Evolutionary conservation across 1,140 invertebrate species (phyloP), one percentile per base, ranked within the genome.

Genomic region (Argopecten irradians): DNA sequence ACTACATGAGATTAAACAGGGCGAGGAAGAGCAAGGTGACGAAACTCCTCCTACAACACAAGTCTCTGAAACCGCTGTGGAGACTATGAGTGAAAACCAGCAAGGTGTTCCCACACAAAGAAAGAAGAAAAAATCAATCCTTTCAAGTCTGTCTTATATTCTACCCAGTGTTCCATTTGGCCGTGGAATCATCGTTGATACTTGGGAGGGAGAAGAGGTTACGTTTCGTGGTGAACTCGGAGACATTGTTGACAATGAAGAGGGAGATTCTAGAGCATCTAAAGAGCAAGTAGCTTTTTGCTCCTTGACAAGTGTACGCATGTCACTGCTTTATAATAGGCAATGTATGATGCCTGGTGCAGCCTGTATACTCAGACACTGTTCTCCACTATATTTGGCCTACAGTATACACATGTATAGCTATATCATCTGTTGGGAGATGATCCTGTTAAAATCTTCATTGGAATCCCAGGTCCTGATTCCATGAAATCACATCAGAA

Each of bases 231-330:
- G 55, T 71, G 55, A 71, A n/a, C n/a, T 71, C 5, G 55, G 55
- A 28, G 55, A 71, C n/a, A 28, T 71, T n/a, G 3, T 71, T 28
- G 55, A 71, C 5, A n/a, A 71, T n/a, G 55, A n/a, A 14, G 43
- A 1, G 43, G 43, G 13, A 11, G 19, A 46, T 46, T 46, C 43
- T 19, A n/a, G n/a, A 28, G 22, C 55, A 71, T 71, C 55, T 28
- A 28, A 28, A 71, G 55, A 71, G 55, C 55, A 71, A 71, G 55
- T 71, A 71, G 55, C n/a, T 3, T 71, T 71, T 71, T 71, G 55
- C 55, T 71, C 55, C 22, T 71, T 71, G 55, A 71, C 55, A 71
- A 71, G 55, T 71, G 55, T 71, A 71, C 16, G 55, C 55, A 71
- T 71, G 55, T 71, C 55, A 71, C 14, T 71, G n/a, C n/a, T 71